Evolutionary conservation across 53 echinoderm and acorn worm species (phyloP), one percentile per base, ranked within the genome.

Genomic region (Patiria pectinifera): DNA sequence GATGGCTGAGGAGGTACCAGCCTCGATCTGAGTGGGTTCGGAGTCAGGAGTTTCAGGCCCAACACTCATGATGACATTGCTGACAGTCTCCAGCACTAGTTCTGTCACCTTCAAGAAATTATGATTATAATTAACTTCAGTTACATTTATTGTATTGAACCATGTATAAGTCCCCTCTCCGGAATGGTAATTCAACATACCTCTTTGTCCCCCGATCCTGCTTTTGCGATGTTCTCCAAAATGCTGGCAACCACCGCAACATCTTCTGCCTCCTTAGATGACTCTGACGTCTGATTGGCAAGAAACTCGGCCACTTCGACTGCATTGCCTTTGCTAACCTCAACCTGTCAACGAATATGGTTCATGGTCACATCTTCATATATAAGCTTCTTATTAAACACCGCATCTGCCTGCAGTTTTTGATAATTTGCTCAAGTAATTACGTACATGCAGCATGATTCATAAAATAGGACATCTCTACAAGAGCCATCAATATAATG

Each of bases 51-150:
- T 69, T 11, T 69, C 74, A n/a, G 48, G 4, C 21, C 1, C 44
- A 8, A 43, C 15, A 21, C 26, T 21, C 21, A 19, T 58, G 21
- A 92, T 70, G 25, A 92, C 91, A 25, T 93, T 90, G 87, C 82
- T 91, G 16, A 95, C 87, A 76, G 91, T 93, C 45, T 91, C 83
- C 0, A 93, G 82, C 63, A 95, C 93, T 25, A 91, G 53, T 74
- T 86, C 80, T 48, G 93, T 89, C 11, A 95, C 95, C 95, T 95
- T 45, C 45, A 69, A 59, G 22, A 49, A 83, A 85, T 11, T 2
- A 62, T 21, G 22, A 76, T 6, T 24, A 26, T 4, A 76, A 19
- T 26, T 12, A 5, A n/a, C 2, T n/a, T 11, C 1, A 25, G 53
- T 53, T 6, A 53, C 53, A 53, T 53, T 53, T 53, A 1, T 53